Conservation (phyloP, 2,113 vertebrate genomes). For the Turdus rufiventris region DNA sequence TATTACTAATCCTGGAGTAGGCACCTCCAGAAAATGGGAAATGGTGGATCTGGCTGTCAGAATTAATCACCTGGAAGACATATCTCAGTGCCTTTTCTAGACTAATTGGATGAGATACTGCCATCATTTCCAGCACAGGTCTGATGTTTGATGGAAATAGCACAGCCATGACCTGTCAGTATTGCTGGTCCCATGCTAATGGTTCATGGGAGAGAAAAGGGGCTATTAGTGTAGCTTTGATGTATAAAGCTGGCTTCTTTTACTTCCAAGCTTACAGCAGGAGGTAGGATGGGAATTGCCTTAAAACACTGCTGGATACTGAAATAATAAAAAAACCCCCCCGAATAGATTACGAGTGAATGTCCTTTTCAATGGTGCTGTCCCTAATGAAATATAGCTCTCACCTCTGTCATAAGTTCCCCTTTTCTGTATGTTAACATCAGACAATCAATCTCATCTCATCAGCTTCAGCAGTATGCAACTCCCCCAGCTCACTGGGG, state of each 20-base stretch:
- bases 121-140: neutral
- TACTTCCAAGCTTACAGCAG: constrained; percentile 11
- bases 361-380: neutral
- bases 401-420: neutral
- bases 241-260: neutral
- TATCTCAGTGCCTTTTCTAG: neutral
- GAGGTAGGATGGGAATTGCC: constrained; percentile 6
- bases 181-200: neutral
- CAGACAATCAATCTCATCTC: constrained; percentile 4
- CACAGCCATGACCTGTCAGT: neutral
- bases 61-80: neutral
- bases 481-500: neutral
- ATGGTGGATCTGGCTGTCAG: neutral
- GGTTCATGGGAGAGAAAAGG: neutral
- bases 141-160: constrained; percentile 1
- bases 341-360: neutral
- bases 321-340: neutral
- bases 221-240: neutral
- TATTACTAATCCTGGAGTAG: neutral
- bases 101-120: neutral
- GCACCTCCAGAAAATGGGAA: neutral
- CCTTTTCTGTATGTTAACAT: neutral
- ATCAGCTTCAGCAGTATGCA: constrained; percentile 20
- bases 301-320: constrained; percentile 30
- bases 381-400: neutral